Evolutionary conservation across 2,888 invertebrate species (phyloP).

Genomic region (Drosophila mimica): DNA sequence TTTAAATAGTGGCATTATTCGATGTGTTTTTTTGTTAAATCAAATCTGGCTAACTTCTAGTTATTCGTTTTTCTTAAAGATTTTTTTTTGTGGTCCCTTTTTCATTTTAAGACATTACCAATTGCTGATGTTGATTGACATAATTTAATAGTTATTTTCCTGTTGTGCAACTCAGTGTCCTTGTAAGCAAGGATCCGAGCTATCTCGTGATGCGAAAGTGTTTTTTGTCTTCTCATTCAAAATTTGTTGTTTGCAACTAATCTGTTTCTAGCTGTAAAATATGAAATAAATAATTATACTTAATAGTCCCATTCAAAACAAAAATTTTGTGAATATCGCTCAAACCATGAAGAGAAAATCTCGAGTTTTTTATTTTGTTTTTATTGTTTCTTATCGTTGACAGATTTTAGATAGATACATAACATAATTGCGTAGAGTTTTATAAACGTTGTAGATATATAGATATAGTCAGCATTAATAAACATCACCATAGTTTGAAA

Average conservation of each 20-base stretch:
- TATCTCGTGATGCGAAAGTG: no score
- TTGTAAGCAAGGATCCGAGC: no score
- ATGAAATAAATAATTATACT: neutral
- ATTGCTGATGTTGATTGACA: no score
- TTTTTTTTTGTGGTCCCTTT: no score
- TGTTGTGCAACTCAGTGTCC: no score
- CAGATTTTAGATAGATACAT: constrained; percentile 2
- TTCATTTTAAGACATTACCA: no score
- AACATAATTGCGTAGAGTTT: constrained; percentile 29
- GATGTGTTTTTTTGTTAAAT: no score
- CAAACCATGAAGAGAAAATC: neutral
- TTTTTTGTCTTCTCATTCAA: no score
- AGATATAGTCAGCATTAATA: constrained; percentile 50
- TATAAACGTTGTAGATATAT: constrained; percentile 34
- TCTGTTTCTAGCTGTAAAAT: neutral
- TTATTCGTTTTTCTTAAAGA: no score
- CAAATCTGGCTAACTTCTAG: neutral
- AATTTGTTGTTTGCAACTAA: neutral
- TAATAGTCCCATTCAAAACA: neutral
- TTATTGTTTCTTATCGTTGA: constrained; percentile 7
- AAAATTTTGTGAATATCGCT: neutral
- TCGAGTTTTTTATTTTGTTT: neutral
- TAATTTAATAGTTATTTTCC: no score
- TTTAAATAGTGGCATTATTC: no score
- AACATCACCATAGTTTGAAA: constrained; percentile 61